Conservation (phyloP, 2,113 vertebrate genomes). For the Tiliqua scincoides region DNA sequence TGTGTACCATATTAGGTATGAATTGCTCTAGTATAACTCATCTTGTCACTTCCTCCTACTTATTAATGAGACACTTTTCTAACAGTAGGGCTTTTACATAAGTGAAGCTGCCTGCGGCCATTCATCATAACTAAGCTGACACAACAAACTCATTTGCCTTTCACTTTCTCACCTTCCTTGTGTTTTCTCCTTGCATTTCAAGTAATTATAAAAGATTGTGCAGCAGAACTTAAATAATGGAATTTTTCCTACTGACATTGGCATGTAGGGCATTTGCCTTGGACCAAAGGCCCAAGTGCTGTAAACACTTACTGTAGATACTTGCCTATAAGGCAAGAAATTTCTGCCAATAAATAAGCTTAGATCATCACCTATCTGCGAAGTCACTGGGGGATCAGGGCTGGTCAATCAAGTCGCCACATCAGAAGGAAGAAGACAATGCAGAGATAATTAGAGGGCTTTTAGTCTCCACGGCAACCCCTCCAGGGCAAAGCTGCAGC, state of each 20-base stretch:
- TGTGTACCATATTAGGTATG: not conserved
- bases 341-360: too few relatives aligned
- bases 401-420: too few relatives aligned
- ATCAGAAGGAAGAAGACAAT: too few relatives aligned
- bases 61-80: conserved; percentile 12
- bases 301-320: not conserved
- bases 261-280: not conserved
- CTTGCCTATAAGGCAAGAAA: too few relatives aligned
- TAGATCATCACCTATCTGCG: too few relatives aligned
- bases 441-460: too few relatives aligned
- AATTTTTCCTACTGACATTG: not conserved
- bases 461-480: too few relatives aligned
- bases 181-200: conserved; percentile 1
- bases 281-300: not conserved
- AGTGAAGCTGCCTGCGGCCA: not conserved
- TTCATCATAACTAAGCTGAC: conserved; percentile 29
- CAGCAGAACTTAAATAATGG: not conserved
- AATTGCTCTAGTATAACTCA: not conserved
- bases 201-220: conserved; percentile 14
- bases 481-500: too few relatives aligned
- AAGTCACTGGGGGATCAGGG: too few relatives aligned
- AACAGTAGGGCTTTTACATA: conserved; percentile 4
- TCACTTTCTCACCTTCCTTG: conserved; percentile 19
- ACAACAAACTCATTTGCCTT: conserved; percentile 17
- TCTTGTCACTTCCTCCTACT: not conserved